A percentile compares a stretch with the other conserved stretches of the same genome.
Conservation (phyloP, 1,140 invertebrate genomes). For the Brachionus rotundiformis region DNA sequence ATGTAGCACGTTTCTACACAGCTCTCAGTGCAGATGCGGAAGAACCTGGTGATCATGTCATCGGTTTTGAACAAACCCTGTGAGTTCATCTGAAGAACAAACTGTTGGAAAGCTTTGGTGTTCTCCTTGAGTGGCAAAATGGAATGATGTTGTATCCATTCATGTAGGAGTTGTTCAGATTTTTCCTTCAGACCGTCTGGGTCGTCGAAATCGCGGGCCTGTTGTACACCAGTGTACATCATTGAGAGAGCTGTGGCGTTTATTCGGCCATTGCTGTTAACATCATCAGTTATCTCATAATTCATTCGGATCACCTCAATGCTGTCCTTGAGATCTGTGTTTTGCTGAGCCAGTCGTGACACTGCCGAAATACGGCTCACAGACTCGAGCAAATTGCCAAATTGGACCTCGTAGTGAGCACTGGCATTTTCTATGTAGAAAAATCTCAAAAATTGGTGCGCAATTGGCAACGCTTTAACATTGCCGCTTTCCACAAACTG, state of each 20-base stretch:
- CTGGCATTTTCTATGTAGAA: conserved; percentile 73
- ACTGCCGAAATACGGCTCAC: conserved; percentile 25
- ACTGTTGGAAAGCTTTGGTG: conserved; percentile 82
- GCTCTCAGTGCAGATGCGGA: conserved; percentile 91
- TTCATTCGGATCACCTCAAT: conserved; percentile 58
- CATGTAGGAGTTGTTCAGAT: conserved; percentile 85
- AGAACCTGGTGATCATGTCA: conserved; percentile 93
- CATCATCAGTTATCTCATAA: conserved; percentile 54
- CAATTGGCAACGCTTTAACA: conserved; percentile 79
- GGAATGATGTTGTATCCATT: conserved; percentile 89
- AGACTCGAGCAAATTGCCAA: conserved; percentile 47
- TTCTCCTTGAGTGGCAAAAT: conserved; percentile 79
- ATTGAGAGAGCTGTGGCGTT: conserved; percentile 72
- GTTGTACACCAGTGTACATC: conserved; percentile 83
- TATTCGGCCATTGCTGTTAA: conserved; percentile 55
- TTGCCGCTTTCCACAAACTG: conserved; percentile 83
- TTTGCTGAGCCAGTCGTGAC: neutral
- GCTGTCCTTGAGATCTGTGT: conserved; percentile 54
- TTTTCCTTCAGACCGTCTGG: conserved; percentile 90
- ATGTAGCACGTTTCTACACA: conserved; percentile 74
- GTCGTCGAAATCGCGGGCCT: conserved; percentile 86
- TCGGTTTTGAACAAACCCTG: conserved; percentile 95
- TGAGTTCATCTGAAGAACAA: conserved; percentile 79
- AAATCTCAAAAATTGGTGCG: conserved; percentile 84
- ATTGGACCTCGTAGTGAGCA: neutral